These are phyloP conservation scores for Sminthurides aquaticus DNA, from an alignment of 2,888 invertebrate species.

Conservation along the genomic window DNA sequence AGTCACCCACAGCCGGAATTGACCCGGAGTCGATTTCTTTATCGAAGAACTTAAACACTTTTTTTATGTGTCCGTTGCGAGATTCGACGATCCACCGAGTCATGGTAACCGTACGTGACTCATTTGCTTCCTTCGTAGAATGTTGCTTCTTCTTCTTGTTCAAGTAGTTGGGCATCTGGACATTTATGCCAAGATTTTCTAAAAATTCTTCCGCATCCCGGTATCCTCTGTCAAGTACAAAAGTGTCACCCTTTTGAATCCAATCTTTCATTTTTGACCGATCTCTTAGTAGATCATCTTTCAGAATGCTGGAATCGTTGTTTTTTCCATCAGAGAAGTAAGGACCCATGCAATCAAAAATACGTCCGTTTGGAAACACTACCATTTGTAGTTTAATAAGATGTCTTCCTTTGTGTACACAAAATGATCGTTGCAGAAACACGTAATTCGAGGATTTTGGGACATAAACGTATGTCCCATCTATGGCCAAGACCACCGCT, in stretches of 20 bases:
- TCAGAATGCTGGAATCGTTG: conserved; percentile 15
- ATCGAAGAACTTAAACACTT: conserved; percentile 13
- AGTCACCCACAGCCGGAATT: conserved; percentile 13
- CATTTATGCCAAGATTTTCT: background rate
- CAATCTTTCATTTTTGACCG: background rate
- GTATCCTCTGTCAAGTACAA: conserved; percentile 13
- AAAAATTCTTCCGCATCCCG: background rate
- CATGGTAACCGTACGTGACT: conserved; percentile 4
- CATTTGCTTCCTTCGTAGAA: conserved; percentile 11
- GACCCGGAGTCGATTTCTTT: background rate
- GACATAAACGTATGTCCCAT: conserved; percentile 10
- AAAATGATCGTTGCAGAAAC: background rate
- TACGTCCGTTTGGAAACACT: background rate
- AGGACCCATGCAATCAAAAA: background rate
- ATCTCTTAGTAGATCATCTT: conserved; percentile 5
- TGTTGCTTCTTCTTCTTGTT: conserved; percentile 2
- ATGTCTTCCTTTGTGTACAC: conserved; percentile 2
- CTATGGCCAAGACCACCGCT: background rate
- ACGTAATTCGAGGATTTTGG: background rate
- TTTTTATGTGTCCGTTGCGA: conserved; percentile 13
- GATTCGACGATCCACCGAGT: conserved; percentile 15
- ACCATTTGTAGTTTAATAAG: conserved; percentile 4
- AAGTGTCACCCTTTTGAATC: conserved; percentile 4
- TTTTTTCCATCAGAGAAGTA: conserved; percentile 3
- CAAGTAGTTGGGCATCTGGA: conserved; percentile 5